These are phyloP conservation scores for Drosophila sucinea DNA, from an alignment of 1,140 invertebrate species.

Conservation along the genomic window DNA sequence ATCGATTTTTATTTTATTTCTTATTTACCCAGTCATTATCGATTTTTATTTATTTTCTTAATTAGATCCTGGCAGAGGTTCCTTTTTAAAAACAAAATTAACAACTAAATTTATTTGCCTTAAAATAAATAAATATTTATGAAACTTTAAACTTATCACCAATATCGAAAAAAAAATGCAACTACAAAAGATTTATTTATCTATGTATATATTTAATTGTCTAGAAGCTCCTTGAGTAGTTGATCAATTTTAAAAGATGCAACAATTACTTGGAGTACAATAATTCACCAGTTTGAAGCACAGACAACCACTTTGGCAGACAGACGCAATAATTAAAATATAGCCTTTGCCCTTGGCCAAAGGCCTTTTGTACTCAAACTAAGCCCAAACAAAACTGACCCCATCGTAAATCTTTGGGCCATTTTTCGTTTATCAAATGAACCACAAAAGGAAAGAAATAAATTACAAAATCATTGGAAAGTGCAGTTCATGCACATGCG, in stretches of 20 bases:
- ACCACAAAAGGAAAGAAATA: slow-evolving; percentile 49
- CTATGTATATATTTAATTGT: neutral
- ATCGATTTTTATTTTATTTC: too few species aligned
- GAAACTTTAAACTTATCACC: too few species aligned
- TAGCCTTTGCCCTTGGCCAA: neutral
- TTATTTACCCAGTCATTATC: neutral
- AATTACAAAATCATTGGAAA: slow-evolving; percentile 48
- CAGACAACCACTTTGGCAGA: neutral
- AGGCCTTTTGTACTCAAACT: neutral
- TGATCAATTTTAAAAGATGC: neutral
- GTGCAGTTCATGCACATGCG: slow-evolving; percentile 41
- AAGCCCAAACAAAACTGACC: neutral
- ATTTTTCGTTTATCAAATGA: slow-evolving; percentile 30
- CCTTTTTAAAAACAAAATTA: neutral
- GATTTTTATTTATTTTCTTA: neutral
- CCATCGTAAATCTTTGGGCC: slow-evolving; percentile 26
- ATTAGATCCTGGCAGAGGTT: neutral
- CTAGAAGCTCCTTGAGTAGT: neutral
- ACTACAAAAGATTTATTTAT: neutral
- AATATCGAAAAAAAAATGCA: too few species aligned
- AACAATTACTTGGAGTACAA: neutral
- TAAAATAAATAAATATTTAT: too few species aligned
- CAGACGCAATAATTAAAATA: neutral
- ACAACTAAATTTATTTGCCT: neutral
- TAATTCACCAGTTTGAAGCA: neutral